Percentiles rank a stretch among this genome's conserved stretches.
phyloP scores from a whole-genome alignment of 2,113 vertebrate genomes.

The Eptatretus burgeri region DNA sequence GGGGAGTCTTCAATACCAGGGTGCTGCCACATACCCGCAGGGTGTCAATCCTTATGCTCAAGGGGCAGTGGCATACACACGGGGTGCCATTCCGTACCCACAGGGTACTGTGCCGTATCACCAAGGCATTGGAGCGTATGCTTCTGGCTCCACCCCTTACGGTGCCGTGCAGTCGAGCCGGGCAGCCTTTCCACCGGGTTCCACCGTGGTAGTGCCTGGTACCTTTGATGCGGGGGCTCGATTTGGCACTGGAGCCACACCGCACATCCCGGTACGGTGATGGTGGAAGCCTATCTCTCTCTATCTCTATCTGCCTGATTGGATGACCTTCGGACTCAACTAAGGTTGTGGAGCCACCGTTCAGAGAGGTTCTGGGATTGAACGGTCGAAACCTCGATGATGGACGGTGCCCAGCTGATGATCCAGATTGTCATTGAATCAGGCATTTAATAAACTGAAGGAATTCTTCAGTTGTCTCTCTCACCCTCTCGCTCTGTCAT shows the following conservation, averaged over 20 bases:
- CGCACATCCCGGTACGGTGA: slow-evolving; percentile 1
- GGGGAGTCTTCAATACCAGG: too few relatives aligned
- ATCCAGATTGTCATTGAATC: neutral
- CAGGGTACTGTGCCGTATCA: too few relatives aligned
- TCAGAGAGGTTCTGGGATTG: neutral
- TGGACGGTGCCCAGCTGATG: neutral
- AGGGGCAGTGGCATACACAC: too few relatives aligned
- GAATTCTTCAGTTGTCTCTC: neutral
- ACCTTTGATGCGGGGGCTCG: slow-evolving; percentile 1
- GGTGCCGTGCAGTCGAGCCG: too few relatives aligned
- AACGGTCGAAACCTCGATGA: neutral
- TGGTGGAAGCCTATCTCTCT: neutral
- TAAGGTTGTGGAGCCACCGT: neutral
- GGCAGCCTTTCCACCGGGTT: too few relatives aligned
- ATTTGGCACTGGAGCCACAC: neutral
- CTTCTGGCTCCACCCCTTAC: too few relatives aligned
- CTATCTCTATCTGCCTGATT: neutral
- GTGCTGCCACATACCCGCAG: too few relatives aligned
- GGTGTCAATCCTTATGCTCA: too few relatives aligned
- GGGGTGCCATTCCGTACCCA: too few relatives aligned
- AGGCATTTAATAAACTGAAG: neutral
- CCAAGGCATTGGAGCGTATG: too few relatives aligned
- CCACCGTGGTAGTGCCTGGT: neutral
- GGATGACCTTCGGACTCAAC: too few relatives aligned
- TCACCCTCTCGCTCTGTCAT: too few relatives aligned